A percentile compares a stretch with the other conserved stretches of the same genome.
phyloP scores from a whole-genome alignment of 2,797 vertebrate species.

The Fundulus diaphanus region DNA sequence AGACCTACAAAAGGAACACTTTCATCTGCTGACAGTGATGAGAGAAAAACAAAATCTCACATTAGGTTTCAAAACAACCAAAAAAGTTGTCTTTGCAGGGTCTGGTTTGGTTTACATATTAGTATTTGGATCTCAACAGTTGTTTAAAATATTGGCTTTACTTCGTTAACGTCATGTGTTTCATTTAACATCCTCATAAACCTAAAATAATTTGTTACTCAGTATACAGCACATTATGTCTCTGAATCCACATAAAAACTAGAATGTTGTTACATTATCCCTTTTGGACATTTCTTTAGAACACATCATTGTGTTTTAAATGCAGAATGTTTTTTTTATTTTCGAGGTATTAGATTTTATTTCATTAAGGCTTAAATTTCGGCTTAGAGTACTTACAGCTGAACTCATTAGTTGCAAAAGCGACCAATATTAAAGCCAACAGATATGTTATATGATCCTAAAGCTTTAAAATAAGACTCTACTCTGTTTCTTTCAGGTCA shows the following conservation, averaged over 20 bases:
- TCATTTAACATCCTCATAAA: not conserved
- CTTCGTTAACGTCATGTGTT: not conserved
- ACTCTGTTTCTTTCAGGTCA: slow-evolving; percentile 12
- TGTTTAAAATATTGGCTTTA: not conserved
- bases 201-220: not conserved
- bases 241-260: not conserved
- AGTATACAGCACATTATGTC: not conserved
- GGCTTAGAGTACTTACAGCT: not conserved
- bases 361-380: not conserved
- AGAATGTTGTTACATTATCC: not conserved
- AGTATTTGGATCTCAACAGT: not conserved
- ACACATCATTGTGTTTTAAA: not conserved
- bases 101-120: not conserved
- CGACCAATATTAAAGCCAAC: not conserved
- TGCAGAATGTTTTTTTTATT: not conserved
- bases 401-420: slow-evolving; percentile 14
- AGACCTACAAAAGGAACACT: not conserved
- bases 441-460: not conserved
- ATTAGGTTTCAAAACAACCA: not conserved
- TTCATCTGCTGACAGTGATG: not conserved
- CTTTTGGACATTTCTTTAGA: not conserved
- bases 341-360: not conserved
- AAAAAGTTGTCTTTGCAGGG: not conserved
- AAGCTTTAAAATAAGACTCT: slow-evolving; percentile 21
- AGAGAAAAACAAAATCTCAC: not conserved